phyloP scores from a whole-genome alignment of 1,140 invertebrate species.

The Psilanteris sp. region DNA sequence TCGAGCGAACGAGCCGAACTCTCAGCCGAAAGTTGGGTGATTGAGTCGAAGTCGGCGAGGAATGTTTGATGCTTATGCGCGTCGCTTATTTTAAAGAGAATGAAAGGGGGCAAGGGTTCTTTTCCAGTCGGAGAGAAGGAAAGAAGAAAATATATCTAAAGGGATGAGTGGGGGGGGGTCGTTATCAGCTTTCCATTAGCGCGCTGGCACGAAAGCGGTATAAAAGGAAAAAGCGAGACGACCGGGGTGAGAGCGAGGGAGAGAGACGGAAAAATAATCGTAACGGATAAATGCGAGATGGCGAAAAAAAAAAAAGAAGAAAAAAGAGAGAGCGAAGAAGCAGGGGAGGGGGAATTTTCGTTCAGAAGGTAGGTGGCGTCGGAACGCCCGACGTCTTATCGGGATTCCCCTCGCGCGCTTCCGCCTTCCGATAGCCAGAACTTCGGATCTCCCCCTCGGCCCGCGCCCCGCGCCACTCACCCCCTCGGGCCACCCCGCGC shows the following conservation, averaged over 20 bases:
- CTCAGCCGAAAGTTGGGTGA: too few species aligned
- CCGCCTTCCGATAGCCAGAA: slow-evolving; percentile 52
- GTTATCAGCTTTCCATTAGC: slow-evolving; percentile 76
- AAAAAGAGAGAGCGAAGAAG: background rate
- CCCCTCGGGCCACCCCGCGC: slow-evolving; percentile 46
- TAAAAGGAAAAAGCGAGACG: slow-evolving; percentile 32
- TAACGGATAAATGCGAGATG: slow-evolving; percentile 30
- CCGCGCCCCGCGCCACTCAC: slow-evolving; percentile 9
- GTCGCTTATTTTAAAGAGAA: too few species aligned
- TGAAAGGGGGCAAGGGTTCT: too few species aligned
- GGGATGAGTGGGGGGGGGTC: slow-evolving; percentile 1
- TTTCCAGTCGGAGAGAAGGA: background rate
- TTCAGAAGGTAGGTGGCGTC: slow-evolving; percentile 68
- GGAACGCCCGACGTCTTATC: slow-evolving; percentile 76
- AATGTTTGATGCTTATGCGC: too few species aligned
- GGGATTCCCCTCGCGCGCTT: slow-evolving; percentile 56
- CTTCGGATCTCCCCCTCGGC: slow-evolving; percentile 34
- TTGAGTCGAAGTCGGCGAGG: too few species aligned
- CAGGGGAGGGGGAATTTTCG: slow-evolving; percentile 29
- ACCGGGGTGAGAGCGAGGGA: slow-evolving; percentile 16
- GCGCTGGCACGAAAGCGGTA: slow-evolving; percentile 59
- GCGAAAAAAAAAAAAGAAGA: slow-evolving; percentile 27
- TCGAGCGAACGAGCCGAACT: too few species aligned
- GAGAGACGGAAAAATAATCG: slow-evolving; percentile 33
- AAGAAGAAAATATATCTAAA: background rate